These are phyloP conservation scores for Cardiocondyla obscurior DNA, from an alignment of 1,140 invertebrate species.

Conservation along the genomic window DNA sequence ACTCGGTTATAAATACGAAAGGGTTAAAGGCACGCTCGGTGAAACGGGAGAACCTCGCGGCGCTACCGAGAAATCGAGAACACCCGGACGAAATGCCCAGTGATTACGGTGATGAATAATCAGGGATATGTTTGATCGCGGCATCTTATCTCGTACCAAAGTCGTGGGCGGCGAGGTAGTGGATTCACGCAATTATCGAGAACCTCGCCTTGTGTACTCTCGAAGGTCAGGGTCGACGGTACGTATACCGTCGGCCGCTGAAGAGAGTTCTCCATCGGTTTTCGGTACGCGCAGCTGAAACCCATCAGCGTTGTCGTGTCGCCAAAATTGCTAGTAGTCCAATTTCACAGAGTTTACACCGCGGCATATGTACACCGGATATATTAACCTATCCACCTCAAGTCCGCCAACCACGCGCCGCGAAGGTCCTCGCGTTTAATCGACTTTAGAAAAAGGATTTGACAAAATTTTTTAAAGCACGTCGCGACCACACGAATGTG, in stretches of 20 bases:
- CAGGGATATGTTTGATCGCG: too few species aligned
- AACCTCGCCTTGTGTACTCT: slow-evolving; percentile 63
- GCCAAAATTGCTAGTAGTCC: slow-evolving; percentile 40
- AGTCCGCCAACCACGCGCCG: slow-evolving; percentile 5
- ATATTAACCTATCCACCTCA: slow-evolving; percentile 34
- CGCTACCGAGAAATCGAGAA: slow-evolving; percentile 52
- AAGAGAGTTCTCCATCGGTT: slow-evolving; percentile 15
- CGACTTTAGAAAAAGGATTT: too few species aligned
- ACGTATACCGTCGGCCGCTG: not conserved
- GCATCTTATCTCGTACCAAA: slow-evolving; percentile 63
- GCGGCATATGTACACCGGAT: not conserved
- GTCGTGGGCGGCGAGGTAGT: slow-evolving; percentile 43
- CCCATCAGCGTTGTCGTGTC: slow-evolving; percentile 36
- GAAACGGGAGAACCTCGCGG: slow-evolving; percentile 64
- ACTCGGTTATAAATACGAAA: slow-evolving; percentile 38
- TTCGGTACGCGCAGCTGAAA: slow-evolving; percentile 29
- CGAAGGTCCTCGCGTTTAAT: too few species aligned
- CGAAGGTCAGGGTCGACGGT: slow-evolving; percentile 31
- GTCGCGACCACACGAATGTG: too few species aligned
- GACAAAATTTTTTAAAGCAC: too few species aligned
- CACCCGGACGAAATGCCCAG: slow-evolving; percentile 14
- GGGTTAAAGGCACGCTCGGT: slow-evolving; percentile 43
- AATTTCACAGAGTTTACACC: slow-evolving; percentile 43
- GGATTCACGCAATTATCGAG: slow-evolving; percentile 47
- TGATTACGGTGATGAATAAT: slow-evolving; percentile 65